phyloP scores from a whole-genome alignment of 2,113 vertebrate genomes.

The Cercopithecus mona region DNA sequence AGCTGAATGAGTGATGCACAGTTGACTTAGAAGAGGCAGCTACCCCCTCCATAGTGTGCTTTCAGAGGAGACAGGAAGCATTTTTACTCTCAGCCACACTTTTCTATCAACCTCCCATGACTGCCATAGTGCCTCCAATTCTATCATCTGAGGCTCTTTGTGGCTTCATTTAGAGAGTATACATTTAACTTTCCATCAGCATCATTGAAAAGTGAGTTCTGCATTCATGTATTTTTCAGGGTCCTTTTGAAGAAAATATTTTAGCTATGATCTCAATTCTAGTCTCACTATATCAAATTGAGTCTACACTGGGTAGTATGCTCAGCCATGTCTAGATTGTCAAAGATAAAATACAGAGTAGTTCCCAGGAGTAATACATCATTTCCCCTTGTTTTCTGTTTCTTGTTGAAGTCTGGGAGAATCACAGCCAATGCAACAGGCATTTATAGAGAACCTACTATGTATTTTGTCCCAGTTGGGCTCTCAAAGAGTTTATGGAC shows the following conservation, averaged over 20 bases:
- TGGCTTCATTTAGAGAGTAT: background rate
- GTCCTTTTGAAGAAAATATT: background rate
- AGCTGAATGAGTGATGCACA: background rate
- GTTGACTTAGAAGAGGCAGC: background rate
- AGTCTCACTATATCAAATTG: background rate
- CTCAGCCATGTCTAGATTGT: background rate
- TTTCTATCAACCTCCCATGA: background rate
- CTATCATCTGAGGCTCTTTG: background rate
- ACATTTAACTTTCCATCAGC: background rate
- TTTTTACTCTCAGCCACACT: background rate
- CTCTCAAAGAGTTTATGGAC: background rate
- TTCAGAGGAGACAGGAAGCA: background rate
- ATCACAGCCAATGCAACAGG: background rate
- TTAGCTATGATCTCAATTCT: constrained; percentile 3
- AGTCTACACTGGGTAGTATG: background rate
- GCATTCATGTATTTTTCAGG: background rate
- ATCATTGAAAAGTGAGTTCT: background rate
- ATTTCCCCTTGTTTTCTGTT: background rate
- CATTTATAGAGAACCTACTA: background rate
- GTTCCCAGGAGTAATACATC: background rate
- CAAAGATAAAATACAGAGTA: background rate
- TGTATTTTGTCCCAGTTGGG: background rate
- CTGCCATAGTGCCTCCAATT: background rate
- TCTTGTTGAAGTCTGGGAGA: background rate
- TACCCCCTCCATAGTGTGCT: background rate